These are phyloP conservation scores for Drosophila meridionalis DNA, from an alignment of 2,888 invertebrate genomes.

Conservation along the genomic window DNA sequence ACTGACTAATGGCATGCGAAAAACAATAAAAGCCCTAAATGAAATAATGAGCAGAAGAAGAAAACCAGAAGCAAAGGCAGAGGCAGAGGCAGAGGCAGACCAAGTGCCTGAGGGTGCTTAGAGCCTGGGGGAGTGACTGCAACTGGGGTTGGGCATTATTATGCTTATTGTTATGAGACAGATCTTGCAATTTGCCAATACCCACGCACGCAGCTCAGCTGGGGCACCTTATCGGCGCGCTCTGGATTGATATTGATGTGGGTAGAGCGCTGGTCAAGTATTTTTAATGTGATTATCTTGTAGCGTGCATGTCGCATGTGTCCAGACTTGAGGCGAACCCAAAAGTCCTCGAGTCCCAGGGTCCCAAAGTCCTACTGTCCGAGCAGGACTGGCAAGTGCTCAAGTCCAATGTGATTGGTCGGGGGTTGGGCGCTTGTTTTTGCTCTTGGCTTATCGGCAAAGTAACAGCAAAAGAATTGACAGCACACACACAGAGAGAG, in stretches of 20 bases:
- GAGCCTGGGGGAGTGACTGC: conserved; percentile 31
- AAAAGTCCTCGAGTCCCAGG: conserved; percentile 1
- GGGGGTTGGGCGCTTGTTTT: conserved; percentile 10
- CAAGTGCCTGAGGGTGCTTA: background rate
- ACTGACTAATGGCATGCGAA: conserved; percentile 82
- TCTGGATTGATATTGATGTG: conserved; percentile 62
- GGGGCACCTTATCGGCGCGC: conserved; percentile 44
- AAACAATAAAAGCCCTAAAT: conserved; percentile 81
- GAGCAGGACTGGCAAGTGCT: background rate
- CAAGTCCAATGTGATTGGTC: conserved; percentile 2
- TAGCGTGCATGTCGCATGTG: conserved; percentile 82
- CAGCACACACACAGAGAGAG: conserved; percentile 46
- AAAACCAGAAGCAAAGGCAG: background rate
- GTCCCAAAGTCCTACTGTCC: conserved; percentile 19
- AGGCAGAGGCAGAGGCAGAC: background rate
- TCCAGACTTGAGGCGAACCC: conserved; percentile 44
- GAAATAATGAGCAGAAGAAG: conserved; percentile 70
- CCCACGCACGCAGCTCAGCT: background rate
- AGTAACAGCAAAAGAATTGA: conserved; percentile 75
- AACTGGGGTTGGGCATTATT: conserved; percentile 19
- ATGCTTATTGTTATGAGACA: conserved; percentile 40
- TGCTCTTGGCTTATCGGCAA: conserved; percentile 66
- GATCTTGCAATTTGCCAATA: conserved; percentile 53
- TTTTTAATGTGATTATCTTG: conserved; percentile 84
- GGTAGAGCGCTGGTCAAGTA: conserved; percentile 55